Evolutionary conservation across 2,888 invertebrate species (phyloP).

Genomic region (Xiphydria camelus): DNA sequence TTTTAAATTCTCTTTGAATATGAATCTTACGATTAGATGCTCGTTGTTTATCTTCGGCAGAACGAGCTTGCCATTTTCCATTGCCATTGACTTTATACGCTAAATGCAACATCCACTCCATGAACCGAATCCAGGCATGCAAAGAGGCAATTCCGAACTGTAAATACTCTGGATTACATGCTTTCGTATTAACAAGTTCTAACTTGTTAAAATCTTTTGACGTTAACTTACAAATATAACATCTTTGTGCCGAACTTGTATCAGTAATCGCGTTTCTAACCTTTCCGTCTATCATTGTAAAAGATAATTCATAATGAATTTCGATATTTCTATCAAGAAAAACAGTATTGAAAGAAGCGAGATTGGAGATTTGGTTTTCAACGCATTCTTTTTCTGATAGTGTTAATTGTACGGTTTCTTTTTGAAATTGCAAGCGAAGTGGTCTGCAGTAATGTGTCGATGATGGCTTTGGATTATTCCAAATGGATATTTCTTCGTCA

Average conservation of each 20-base stretch:
- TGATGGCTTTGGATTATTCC: constrained; percentile 4
- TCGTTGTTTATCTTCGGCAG: too few relatives aligned
- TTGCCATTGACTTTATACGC: too few relatives aligned
- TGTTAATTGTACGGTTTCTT: constrained; percentile 2
- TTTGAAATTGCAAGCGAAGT: constrained; percentile 4
- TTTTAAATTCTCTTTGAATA: too few relatives aligned
- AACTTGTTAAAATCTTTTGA: constrained; percentile 26
- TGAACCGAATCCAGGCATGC: too few relatives aligned
- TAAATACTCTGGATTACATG: too few relatives aligned
- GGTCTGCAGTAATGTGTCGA: constrained; percentile 6
- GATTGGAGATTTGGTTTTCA: constrained; percentile 16
- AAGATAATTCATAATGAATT: constrained; percentile 21
- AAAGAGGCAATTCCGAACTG: too few relatives aligned
- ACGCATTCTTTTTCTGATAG: too few relatives aligned
- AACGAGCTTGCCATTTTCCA: too few relatives aligned
- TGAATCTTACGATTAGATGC: too few relatives aligned
- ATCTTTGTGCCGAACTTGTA: constrained; percentile 10
- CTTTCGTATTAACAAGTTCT: too few relatives aligned
- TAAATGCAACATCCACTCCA: too few relatives aligned
- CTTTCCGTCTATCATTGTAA: constrained; percentile 33
- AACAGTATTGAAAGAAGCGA: constrained; percentile 8
- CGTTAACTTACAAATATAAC: constrained; percentile 22
- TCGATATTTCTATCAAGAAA: constrained; percentile 12
- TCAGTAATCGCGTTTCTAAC: constrained; percentile 25
- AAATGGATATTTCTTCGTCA: not conserved